These are phyloP conservation scores for Neosilurus hyrtlii DNA, from an alignment of 2,797 vertebrate species.

Conservation along the genomic window DNA sequence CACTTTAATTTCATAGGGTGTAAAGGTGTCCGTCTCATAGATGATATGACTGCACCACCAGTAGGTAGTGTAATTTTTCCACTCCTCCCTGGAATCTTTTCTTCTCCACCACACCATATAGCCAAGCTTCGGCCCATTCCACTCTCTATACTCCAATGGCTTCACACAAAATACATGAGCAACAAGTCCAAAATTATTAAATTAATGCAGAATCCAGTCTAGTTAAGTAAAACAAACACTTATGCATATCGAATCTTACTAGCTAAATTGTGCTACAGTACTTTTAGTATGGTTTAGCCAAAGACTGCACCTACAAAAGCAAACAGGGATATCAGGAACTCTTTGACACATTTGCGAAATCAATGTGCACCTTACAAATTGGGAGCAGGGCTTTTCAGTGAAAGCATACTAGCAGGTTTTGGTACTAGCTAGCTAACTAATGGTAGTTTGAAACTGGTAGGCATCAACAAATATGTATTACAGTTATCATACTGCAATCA, in stretches of 20 bases:
- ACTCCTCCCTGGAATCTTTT: constrained; percentile 85
- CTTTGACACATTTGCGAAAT: not conserved
- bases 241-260: not conserved
- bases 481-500: not conserved
- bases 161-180: constrained; percentile 45
- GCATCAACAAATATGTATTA: not conserved
- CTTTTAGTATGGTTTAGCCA: not conserved
- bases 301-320: not conserved
- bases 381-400: not conserved
- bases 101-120: constrained; percentile 93
- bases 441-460: not conserved
- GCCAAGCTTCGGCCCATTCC: constrained; percentile 89
- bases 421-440: not conserved
- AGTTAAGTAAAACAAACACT: not conserved
- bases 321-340: not conserved
- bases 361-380: not conserved
- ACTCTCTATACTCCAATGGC: constrained; percentile 81
- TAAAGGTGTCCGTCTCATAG: constrained; percentile 91
- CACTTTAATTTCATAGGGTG: constrained; percentile 92
- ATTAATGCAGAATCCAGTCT: not conserved
- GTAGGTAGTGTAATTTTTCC: constrained; percentile 90
- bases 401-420: not conserved
- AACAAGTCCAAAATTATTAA: not conserved
- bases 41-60: constrained; percentile 81
- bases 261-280: not conserved